phyloP scores from a whole-genome alignment of 2,113 vertebrate genomes.

The Chelonoidis abingdonii region DNA sequence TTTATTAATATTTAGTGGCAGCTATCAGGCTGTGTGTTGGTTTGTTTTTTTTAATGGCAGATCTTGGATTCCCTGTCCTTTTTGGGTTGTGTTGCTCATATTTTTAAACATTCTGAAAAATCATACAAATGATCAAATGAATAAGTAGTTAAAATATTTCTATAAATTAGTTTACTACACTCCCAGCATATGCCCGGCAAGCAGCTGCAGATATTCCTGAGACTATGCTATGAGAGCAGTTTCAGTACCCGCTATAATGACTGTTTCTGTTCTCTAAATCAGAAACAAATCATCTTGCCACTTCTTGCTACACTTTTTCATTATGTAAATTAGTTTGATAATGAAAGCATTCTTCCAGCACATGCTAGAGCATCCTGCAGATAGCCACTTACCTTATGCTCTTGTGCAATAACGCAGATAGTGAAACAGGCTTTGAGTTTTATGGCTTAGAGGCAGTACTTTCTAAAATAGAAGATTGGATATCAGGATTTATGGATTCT shows the following conservation, averaged over 20 bases:
- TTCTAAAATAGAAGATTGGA: background rate
- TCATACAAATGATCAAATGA: background rate
- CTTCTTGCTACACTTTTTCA: background rate
- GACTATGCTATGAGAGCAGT: background rate
- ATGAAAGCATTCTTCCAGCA: background rate
- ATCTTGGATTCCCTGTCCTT: background rate
- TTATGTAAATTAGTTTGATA: background rate
- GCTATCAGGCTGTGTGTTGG: background rate
- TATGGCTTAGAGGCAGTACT: background rate
- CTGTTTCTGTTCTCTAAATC: background rate
- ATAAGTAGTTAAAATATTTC: background rate
- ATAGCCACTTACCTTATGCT: background rate
- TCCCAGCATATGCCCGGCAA: background rate
- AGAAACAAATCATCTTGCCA: background rate
- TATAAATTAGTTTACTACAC: constrained; percentile 5
- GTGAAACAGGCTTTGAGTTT: background rate
- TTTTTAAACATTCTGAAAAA: constrained; percentile 6
- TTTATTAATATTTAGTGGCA: constrained; percentile 66
- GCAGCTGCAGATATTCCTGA: background rate
- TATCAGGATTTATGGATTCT: background rate
- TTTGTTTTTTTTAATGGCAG: background rate
- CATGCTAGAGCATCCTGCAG: background rate
- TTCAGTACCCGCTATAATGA: background rate
- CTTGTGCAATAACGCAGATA: background rate
- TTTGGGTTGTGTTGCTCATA: background rate